These are phyloP conservation scores for Geodia barretti DNA, from an alignment of 37 sponge, comb jelly and placozoan species.

Conservation along the genomic window DNA sequence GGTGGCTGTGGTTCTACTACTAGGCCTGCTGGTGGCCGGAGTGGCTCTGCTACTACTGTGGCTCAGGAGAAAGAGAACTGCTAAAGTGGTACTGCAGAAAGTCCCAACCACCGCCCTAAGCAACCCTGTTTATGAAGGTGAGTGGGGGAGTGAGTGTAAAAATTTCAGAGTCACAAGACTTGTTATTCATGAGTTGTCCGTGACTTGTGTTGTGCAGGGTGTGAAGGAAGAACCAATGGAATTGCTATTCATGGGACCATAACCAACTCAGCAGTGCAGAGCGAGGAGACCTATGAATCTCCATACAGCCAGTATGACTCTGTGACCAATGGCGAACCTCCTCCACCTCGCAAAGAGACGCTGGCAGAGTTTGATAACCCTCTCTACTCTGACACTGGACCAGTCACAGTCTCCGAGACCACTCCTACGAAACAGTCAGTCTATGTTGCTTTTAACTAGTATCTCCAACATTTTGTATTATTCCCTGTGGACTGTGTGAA, in stretches of 20 bases:
- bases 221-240: too few species aligned
- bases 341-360: neutral
- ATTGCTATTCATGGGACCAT: too few species aligned
- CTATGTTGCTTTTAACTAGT: too few species aligned
- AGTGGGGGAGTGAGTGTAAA: too few species aligned
- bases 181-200: too few species aligned
- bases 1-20: neutral
- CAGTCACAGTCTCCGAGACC: neutral
- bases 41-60: neutral
- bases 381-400: neutral
- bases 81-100: neutral
- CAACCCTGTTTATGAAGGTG: neutral
- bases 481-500: neutral
- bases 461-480: neutral
- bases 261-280: too few species aligned
- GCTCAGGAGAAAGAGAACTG: neutral
- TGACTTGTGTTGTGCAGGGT: too few species aligned
- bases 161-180: too few species aligned
- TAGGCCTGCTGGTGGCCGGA: neutral
- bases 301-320: too few species aligned
- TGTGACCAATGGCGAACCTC: too few species aligned
- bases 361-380: neutral
- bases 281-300: too few species aligned
- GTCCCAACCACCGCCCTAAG: neutral
- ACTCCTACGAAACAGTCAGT: neutral